Evolutionary conservation across 2,888 invertebrate species (phyloP).

Genomic region (Caenorhabditis panamensis): DNA sequence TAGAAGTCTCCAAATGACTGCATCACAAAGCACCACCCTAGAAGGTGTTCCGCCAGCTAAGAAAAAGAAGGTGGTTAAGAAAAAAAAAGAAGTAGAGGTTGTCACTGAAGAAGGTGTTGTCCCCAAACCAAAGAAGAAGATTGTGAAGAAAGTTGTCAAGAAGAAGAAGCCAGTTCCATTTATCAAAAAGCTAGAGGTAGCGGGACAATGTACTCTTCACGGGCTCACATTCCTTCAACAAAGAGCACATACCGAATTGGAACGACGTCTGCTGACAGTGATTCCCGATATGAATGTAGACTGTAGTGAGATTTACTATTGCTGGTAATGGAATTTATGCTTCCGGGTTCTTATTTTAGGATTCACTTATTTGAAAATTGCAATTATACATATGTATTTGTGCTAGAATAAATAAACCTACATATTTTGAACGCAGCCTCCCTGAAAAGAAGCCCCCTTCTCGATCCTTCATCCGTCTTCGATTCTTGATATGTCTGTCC

Average conservation of each 20-base stretch:
- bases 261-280: slow-evolving; percentile 59
- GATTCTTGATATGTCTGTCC: background rate
- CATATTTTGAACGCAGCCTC: too few species aligned
- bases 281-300: slow-evolving; percentile 68
- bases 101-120: slow-evolving; percentile 32
- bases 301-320: slow-evolving; percentile 71
- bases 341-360: slow-evolving; percentile 43
- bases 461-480: background rate
- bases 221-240: slow-evolving; percentile 68
- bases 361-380: slow-evolving; percentile 24
- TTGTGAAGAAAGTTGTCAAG: slow-evolving; percentile 62
- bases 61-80: slow-evolving; percentile 64
- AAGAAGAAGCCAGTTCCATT: slow-evolving; percentile 53
- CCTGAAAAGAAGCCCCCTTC: background rate
- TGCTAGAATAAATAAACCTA: background rate
- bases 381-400: too few species aligned
- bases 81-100: slow-evolving; percentile 54
- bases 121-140: slow-evolving; percentile 60
- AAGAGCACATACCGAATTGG: slow-evolving; percentile 68
- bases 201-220: slow-evolving; percentile 69
- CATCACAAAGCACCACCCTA: slow-evolving; percentile 20
- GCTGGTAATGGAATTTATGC: slow-evolving; percentile 46
- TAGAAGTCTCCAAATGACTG: slow-evolving; percentile 56
- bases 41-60: slow-evolving; percentile 39
- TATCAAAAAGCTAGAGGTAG: slow-evolving; percentile 67